A percentile compares a stretch with the other conserved stretches of the same genome.
Conservation (phyloP, 1,140 invertebrate species). For the Pseudomyrmex flavicornis region DNA sequence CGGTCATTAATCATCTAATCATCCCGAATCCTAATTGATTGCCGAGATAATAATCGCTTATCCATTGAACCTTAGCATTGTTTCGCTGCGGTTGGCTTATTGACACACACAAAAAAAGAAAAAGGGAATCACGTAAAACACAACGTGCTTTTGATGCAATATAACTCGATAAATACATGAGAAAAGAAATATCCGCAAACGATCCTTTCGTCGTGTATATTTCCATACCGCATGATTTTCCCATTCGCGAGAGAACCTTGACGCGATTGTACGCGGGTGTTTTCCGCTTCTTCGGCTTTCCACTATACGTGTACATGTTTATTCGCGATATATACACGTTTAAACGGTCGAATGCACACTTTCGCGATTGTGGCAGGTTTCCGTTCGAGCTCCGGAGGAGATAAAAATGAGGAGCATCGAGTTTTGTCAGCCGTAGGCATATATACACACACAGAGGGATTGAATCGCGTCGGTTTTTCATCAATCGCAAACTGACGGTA, state of each 20-base stretch:
- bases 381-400: neutral
- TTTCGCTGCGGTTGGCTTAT: too few relatives aligned
- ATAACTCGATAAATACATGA: too few relatives aligned
- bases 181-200: too few relatives aligned
- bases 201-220: too few relatives aligned
- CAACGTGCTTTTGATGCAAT: too few relatives aligned
- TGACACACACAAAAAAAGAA: too few relatives aligned
- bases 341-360: conserved; percentile 5
- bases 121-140: too few relatives aligned
- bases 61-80: too few relatives aligned
- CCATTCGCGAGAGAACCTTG: neutral
- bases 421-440: conserved; percentile 1
- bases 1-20: too few relatives aligned
- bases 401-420: conserved; percentile 10
- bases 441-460: neutral
- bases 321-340: neutral
- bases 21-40: too few relatives aligned
- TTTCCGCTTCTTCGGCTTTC: conserved; percentile 4
- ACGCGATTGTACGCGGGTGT: neutral
- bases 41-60: too few relatives aligned
- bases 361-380: neutral
- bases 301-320: neutral
- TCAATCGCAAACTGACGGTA: conserved; percentile 7
- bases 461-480: neutral
- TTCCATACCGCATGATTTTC: too few relatives aligned